Base-by-base conservation (phyloP, 1,140 invertebrate genomes). In the Metopolophium dirhodum region DNA sequence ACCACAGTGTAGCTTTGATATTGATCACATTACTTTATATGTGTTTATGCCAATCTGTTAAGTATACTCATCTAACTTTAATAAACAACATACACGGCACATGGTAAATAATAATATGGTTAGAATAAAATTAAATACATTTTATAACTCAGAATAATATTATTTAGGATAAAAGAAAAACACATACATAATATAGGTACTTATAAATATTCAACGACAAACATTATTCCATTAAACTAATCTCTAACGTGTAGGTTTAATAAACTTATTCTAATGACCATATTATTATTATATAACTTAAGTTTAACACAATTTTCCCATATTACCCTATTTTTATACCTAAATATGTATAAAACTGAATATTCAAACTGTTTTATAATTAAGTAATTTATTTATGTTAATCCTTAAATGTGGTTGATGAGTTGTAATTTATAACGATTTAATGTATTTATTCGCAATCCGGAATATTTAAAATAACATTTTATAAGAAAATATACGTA, bases 341-440 rank as follows among this genome's bases (percentile, higher is more conserved):
- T 6, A 77, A 30, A 30, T 68, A 30, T 68, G 0, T 11, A 68
- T 68, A 68, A 77, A 77, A 77, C n/a, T 77, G 14, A n/a, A 77
- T n/a, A 77, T 77, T 77, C 61, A n/a, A 61, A 61, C 4, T 77
- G n/a, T 77, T n/a, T 77, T 77, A n/a, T 6, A 77, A 6, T 77
- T 77, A 18, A 77, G n/a, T 77, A n/a, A 77, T 77, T 77, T 77
- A n/a, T 18, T 77, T 18, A n/a, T n/a, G 14, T n/a, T 77, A 18
- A 77, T 77, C 30, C 61, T n/a, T 77, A n/a, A 77, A 77, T 77
- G 61, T 77, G 61, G 61, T 77, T n/a, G 61, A 77, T 23, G 14
- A 77, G 30, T 77, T 77, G n/a, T 77, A 77, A 77, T 77, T 77
- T 77, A 77, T 77, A 77, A n/a, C n/a, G n/a, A 77, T n/a, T n/a